Evolutionary conservation across 2,113 vertebrate species (phyloP).

Genomic region (cattle (Bos taurus)): DNA sequence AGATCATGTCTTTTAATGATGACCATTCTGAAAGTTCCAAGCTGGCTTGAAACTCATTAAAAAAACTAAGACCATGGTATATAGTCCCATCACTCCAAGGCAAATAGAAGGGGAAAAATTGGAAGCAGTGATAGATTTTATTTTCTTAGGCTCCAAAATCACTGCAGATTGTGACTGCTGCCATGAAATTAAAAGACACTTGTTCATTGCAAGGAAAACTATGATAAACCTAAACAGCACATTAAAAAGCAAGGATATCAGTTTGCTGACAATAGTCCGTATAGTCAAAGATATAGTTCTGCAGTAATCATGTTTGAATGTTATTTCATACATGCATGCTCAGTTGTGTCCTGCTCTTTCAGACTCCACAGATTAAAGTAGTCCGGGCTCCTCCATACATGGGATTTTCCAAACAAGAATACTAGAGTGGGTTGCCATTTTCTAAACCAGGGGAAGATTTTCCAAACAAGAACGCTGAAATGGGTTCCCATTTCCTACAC

Average conservation of each 20-base stretch:
- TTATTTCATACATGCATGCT: background rate
- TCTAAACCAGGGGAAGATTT: background rate
- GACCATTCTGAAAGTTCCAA: background rate
- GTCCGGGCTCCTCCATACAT: background rate
- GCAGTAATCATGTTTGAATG: background rate
- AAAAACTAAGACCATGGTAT: background rate
- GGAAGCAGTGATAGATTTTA: background rate
- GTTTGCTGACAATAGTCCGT: background rate
- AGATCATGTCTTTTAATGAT: background rate
- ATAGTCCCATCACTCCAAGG: background rate
- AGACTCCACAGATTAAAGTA: background rate
- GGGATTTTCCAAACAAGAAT: background rate
- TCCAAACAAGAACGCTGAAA: background rate
- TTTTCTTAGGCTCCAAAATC: background rate
- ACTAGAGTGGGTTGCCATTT: background rate
- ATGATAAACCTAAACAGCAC: background rate
- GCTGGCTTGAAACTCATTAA: background rate
- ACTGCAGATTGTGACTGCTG: background rate
- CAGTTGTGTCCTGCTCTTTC: background rate
- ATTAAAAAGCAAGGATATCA: background rate
- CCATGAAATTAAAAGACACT: background rate
- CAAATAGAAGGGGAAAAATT: background rate
- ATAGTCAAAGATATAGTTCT: background rate
- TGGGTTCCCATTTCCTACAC: background rate
- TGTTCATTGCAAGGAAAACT: background rate